Evolutionary conservation across 2,888 invertebrate genomes (phyloP).

Genomic region (Salpingus planirostris): DNA sequence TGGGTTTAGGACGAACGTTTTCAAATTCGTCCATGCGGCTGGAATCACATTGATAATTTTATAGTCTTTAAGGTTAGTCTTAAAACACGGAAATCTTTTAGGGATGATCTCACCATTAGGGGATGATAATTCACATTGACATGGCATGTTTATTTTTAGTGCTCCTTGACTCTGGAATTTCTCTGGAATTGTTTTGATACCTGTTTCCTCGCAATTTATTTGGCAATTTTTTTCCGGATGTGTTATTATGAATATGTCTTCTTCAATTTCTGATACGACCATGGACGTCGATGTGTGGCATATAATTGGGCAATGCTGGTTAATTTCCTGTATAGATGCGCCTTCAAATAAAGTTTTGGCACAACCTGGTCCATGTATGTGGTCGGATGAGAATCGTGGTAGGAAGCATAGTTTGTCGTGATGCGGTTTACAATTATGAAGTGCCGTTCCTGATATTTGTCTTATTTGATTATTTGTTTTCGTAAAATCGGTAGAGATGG

Average conservation of each 20-base stretch:
- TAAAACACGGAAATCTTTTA: constrained; percentile 9
- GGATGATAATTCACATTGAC: constrained; percentile 6
- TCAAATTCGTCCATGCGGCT: constrained; percentile 11
- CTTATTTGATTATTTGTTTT: constrained; percentile 1
- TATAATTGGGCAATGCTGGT: constrained; percentile 12
- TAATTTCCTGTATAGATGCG: constrained; percentile 13
- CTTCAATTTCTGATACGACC: constrained; percentile 12
- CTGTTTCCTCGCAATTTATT: constrained; percentile 5
- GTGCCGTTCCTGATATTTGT: constrained; percentile 4
- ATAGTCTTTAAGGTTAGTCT: background rate
- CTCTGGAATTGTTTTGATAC: background rate
- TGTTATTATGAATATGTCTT: constrained; percentile 10
- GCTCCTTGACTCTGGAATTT: constrained; percentile 5
- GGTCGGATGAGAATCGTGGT: constrained; percentile 14
- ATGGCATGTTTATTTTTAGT: constrained; percentile 10
- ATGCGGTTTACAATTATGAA: constrained; percentile 14
- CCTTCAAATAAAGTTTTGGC: constrained; percentile 13
- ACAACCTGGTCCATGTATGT: constrained; percentile 10
- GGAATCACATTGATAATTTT: constrained; percentile 10
- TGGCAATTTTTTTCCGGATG: constrained; percentile 7
- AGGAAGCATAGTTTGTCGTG: constrained; percentile 13
- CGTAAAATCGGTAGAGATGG: background rate
- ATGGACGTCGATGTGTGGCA: constrained; percentile 11
- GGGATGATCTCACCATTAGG: constrained; percentile 7
- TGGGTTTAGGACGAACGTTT: constrained; percentile 11